These are phyloP conservation scores for Chelon labrosus DNA, from an alignment of 2,797 vertebrate genomes.

Conservation along the genomic window DNA sequence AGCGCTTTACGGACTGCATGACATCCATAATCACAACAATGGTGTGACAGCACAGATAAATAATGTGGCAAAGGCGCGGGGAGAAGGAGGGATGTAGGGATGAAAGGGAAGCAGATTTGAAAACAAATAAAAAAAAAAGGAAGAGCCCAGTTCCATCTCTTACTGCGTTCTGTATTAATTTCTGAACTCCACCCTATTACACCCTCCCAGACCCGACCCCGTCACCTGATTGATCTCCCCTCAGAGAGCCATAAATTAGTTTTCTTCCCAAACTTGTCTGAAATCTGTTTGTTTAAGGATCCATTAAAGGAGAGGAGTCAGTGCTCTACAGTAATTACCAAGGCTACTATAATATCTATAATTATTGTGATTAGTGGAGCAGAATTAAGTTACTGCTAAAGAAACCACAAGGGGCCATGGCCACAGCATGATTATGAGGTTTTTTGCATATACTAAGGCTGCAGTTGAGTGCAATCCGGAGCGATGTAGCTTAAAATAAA, in stretches of 20 bases:
- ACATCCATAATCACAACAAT: constrained; percentile 92
- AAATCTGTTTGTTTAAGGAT: constrained; percentile 85
- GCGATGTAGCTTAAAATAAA: constrained; percentile 46
- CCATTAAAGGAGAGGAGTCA: constrained; percentile 74
- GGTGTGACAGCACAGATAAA: constrained; percentile 87
- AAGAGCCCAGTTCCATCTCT: constrained; percentile 77
- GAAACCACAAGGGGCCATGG: constrained; percentile 64
- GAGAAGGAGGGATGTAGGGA: constrained; percentile 64
- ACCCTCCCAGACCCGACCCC: constrained; percentile 58
- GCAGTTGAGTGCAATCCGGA: constrained; percentile 24
- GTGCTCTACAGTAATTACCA: constrained; percentile 73
- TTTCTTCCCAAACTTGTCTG: constrained; percentile 78
- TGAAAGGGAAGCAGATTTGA: constrained; percentile 60
- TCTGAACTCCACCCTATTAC: constrained; percentile 67
- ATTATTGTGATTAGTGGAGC: constrained; percentile 81
- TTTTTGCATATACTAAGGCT: constrained; percentile 62
- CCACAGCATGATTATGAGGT: constrained; percentile 55
- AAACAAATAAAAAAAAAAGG: constrained; percentile 55
- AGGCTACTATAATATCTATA: constrained; percentile 75
- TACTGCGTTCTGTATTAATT: constrained; percentile 84
- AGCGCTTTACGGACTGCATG: constrained; percentile 84
- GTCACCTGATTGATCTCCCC: constrained; percentile 85
- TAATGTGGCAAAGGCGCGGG: constrained; percentile 77
- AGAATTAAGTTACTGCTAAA: constrained; percentile 71
- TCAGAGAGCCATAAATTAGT: constrained; percentile 79